phyloP scores from a whole-genome alignment of 2,113 vertebrate species.

The Diadophis punctatus region DNA sequence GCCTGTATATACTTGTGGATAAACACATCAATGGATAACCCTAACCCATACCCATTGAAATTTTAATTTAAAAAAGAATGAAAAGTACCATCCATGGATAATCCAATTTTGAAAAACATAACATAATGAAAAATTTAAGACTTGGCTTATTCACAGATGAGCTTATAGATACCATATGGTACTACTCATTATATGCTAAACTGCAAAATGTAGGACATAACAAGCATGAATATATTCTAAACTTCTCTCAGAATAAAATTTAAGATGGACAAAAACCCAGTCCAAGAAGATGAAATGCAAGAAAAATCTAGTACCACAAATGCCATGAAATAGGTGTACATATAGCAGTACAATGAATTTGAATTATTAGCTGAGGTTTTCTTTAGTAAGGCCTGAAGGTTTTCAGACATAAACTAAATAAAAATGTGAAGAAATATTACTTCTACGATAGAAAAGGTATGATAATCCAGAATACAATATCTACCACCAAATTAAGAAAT shows the following conservation, averaged over 20 bases:
- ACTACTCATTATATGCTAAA: not conserved
- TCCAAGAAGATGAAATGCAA: not conserved
- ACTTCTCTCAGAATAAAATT: not conserved
- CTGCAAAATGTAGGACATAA: not conserved
- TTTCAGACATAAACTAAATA: not conserved
- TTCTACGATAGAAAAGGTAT: not conserved
- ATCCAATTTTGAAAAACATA: not conserved
- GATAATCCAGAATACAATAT: not conserved
- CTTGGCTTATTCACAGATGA: not conserved
- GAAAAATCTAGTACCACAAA: not conserved
- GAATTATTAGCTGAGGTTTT: not conserved
- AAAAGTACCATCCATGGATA: not conserved
- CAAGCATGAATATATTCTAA: not conserved
- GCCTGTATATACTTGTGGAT: not conserved
- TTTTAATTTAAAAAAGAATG: not conserved
- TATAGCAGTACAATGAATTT: not conserved
- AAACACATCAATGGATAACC: not conserved
- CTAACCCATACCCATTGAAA: too few relatives aligned
- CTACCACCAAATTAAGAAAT: not conserved
- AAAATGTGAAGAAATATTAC: not conserved
- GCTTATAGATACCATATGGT: not conserved
- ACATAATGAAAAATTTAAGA: not conserved
- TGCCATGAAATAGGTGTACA: not conserved
- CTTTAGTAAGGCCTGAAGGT: not conserved
- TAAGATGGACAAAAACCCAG: not conserved